A percentile compares a stretch with the other conserved stretches of the same genome.
Evolutionary conservation across 2,113 vertebrate species (phyloP).

Genomic region (Nothoprocta perdicaria): DNA sequence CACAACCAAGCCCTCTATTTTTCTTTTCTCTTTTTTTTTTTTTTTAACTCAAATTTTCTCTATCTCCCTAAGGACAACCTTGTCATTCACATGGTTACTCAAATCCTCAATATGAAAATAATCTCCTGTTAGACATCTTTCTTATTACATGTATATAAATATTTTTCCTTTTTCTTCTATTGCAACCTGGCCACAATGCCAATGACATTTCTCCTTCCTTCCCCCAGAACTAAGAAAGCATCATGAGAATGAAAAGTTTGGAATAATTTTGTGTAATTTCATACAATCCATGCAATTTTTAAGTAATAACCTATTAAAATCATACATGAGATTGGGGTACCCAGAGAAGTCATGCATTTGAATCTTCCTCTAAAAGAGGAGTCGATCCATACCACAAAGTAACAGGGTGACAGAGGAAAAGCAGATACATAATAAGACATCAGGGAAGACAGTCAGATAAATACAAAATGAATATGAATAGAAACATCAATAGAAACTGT

Average conservation of each 20-base stretch:
- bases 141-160: not conserved
- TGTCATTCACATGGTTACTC: not conserved
- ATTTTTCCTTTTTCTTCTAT: no score
- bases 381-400: not conserved
- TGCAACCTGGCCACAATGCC: not conserved
- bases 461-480: not conserved
- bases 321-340: not conserved
- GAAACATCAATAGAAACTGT: not conserved
- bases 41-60: not conserved
- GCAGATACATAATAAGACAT: accelerated
- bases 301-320: not conserved
- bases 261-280: not conserved
- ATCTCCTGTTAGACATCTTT: not conserved
- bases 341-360: not conserved
- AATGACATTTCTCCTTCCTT: not conserved
- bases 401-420: not conserved
- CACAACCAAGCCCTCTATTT: not conserved
- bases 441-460: not conserved
- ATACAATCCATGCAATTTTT: not conserved
- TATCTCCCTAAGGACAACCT: not conserved
- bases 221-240: not conserved
- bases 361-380: not conserved
- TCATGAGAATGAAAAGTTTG: accelerated
- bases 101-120: not conserved
- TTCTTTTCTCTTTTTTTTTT: no score